A percentile compares a stretch with the other conserved stretches of the same genome.
These are phyloP conservation scores for Leuciscus waleckii DNA, from an alignment of 2,797 vertebrate genomes.

Conservation along the genomic window DNA sequence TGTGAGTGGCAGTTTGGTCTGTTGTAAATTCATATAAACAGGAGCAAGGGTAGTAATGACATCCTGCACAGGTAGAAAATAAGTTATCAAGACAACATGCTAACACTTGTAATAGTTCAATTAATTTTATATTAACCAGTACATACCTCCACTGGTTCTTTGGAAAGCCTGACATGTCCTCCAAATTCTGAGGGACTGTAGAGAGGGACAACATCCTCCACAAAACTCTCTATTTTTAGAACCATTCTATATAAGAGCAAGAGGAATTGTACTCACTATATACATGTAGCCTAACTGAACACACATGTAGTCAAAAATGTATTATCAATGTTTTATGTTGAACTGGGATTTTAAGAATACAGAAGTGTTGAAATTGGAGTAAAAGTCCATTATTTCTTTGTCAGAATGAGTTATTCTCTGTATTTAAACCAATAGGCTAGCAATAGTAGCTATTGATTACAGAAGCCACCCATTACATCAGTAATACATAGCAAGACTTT, in stretches of 20 bases:
- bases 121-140: background rate
- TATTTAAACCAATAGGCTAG: too few relatives aligned
- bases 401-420: too few relatives aligned
- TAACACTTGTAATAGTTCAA: background rate
- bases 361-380: too few relatives aligned
- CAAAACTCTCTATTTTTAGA: slow-evolving; percentile 25
- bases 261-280: background rate
- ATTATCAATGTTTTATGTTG: too few relatives aligned
- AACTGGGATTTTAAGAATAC: too few relatives aligned
- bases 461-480: too few relatives aligned
- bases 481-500: too few relatives aligned
- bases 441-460: too few relatives aligned
- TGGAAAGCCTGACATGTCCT: slow-evolving; percentile 23
- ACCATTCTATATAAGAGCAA: background rate
- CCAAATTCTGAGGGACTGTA: slow-evolving; percentile 16
- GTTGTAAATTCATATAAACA: slow-evolving; percentile 2
- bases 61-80: background rate
- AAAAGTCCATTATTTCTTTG: too few relatives aligned
- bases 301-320: too few relatives aligned
- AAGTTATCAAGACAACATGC: background rate
- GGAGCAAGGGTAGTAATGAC: background rate
- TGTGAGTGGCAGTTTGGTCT: slow-evolving; percentile 16
- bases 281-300: too few relatives aligned
- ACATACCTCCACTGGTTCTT: slow-evolving; percentile 18
- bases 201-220: slow-evolving; percentile 23